A percentile compares a stretch with the other conserved stretches of the same genome.
phyloP scores from a whole-genome alignment of 2,888 invertebrate genomes.

The Leucophora obtusa region DNA sequence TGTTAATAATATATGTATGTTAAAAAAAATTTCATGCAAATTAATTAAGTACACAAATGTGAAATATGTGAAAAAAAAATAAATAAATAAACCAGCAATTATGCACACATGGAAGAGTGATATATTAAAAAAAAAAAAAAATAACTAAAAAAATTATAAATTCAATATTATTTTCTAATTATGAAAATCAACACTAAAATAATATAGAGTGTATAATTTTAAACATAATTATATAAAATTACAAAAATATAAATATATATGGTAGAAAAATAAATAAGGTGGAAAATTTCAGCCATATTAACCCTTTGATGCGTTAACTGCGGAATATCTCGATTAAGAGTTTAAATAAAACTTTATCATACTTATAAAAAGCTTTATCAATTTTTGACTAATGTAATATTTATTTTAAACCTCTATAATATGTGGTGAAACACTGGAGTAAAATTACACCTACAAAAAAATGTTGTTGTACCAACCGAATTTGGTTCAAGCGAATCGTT shows the following conservation, averaged over 20 bases:
- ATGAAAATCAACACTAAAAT: constrained; percentile 19
- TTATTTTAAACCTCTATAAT: too few species aligned
- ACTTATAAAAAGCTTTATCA: too few species aligned
- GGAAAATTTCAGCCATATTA: background rate
- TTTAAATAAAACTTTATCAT: too few species aligned
- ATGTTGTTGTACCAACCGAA: too few species aligned
- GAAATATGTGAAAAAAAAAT: background rate
- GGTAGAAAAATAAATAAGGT: background rate
- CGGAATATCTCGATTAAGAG: too few species aligned
- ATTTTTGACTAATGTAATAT: too few species aligned
- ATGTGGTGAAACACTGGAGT: too few species aligned
- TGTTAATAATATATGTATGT: background rate
- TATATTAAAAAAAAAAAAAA: too few species aligned
- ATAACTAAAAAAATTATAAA: background rate
- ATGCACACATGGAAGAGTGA: background rate
- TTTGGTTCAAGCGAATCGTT: too few species aligned
- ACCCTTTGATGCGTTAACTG: background rate
- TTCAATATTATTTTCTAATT: constrained; percentile 12
- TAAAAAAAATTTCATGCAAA: background rate
- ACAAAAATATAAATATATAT: background rate
- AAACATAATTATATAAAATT: constrained; percentile 30
- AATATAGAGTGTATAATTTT: background rate
- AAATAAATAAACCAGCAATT: background rate
- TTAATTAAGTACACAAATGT: constrained; percentile 6
- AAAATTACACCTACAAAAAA: too few species aligned